Evolutionary conservation across 92 coral and sea anemone species (phyloP).

Genomic region (Porites divaricata): DNA sequence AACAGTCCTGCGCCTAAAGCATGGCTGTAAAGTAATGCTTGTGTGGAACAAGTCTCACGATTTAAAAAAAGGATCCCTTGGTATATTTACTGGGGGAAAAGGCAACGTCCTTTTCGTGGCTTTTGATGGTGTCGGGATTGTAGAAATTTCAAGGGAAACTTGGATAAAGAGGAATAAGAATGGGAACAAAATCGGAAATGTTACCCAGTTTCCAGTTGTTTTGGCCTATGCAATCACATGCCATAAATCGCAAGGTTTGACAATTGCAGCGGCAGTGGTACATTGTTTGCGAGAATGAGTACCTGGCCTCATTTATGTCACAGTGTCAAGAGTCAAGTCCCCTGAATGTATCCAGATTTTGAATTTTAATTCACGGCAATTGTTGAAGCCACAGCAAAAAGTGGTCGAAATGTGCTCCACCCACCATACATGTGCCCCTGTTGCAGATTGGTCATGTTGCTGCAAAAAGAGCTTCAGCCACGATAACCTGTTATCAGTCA

Average conservation of each 20-base stretch:
- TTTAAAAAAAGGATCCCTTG: too few species aligned
- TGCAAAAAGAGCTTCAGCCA: background rate
- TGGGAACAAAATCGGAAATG: constrained; percentile 13
- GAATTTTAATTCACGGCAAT: background rate
- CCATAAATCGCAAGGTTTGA: constrained; percentile 51
- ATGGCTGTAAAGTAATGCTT: too few species aligned
- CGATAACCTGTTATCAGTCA: constrained; percentile 16
- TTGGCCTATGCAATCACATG: constrained; percentile 45
- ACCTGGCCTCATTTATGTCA: background rate
- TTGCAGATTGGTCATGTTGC: constrained; percentile 26
- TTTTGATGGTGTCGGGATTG: too few species aligned
- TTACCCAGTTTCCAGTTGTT: constrained; percentile 39
- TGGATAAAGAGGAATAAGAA: too few species aligned
- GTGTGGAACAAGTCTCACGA: too few species aligned
- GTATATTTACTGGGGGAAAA: too few species aligned
- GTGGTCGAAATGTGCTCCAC: constrained; percentile 6
- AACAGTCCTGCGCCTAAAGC: too few species aligned
- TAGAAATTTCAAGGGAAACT: too few species aligned
- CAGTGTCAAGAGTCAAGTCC: constrained; percentile 2
- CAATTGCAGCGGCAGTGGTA: constrained; percentile 31
- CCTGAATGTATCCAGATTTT: background rate
- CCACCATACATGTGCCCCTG: background rate
- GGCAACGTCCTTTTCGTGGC: too few species aligned
- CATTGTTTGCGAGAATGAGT: constrained; percentile 46
- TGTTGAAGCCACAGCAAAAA: constrained; percentile 25